Evolutionary conservation across 2,113 vertebrate species (phyloP), one percentile per base, ranked within the genome.

Genomic region (Ophiodon elongatus): DNA sequence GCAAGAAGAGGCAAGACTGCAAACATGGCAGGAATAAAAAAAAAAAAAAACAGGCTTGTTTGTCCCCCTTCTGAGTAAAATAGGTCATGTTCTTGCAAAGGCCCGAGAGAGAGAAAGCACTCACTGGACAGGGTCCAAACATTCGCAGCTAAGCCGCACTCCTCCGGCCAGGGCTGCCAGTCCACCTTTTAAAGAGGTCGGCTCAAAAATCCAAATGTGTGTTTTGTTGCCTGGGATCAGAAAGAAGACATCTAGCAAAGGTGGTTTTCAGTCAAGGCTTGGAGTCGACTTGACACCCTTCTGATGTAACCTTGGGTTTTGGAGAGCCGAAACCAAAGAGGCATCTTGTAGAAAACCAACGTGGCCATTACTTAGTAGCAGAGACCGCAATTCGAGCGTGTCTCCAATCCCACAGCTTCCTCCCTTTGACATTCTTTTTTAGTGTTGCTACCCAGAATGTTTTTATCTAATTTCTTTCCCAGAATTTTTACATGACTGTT

Each of bases 41-140:
- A 43, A 13, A 11, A 1, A 8, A 10, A n/a, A 23, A 80, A 25
- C 11, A 50, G 67, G 19, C 73, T 41, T 25, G 80, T 45, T 76
- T 83, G 67, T 68, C 39, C 50, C 47, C 14, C 47, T 50, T 74
- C 74, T 25, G 31, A 70, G 59, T 67, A 39, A 90, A 90, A 90
- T 84, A 73, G 86, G 83, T 89, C 71, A 81, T 76, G 85, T 79
- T 83, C 75, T 79, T 76, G 56, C 59, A 57, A 85, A 76, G 64
- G 67, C 66, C 76, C 73, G n/a, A 0, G 43, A 74, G 72, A 76
- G 75, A 73, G 70, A 76, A 79, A 3, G 13, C 39, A 4, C 68
- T 80, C 62, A 9, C 50, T 82, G 72, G 84, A 81, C 37, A 1
- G 45, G 35, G 10, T 81, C 73, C 74, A 89, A 79, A 71, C 27